phyloP scores from a whole-genome alignment of 2,888 invertebrate genomes.

The Ectobius pallidus region DNA sequence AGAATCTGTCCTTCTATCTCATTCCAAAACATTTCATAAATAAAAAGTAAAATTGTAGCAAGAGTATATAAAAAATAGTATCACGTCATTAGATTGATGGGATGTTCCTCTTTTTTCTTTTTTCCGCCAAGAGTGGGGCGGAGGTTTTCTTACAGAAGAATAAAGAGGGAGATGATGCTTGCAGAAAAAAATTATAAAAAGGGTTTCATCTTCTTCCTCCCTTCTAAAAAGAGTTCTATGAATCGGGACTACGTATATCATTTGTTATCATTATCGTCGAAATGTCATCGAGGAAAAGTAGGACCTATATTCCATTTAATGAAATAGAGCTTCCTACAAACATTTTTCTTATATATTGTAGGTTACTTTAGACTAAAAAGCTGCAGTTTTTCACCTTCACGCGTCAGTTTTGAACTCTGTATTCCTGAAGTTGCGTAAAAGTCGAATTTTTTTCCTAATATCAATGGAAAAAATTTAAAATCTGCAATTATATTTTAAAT shows the following conservation, averaged over 20 bases:
- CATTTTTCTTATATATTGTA: too few species aligned
- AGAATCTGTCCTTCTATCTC: background rate
- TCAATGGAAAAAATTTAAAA: too few species aligned
- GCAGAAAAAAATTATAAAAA: background rate
- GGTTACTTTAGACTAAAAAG: too few species aligned
- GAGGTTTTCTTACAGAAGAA: background rate
- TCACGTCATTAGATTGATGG: constrained; percentile 36
- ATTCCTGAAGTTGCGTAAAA: too few species aligned
- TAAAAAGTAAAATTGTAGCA: background rate
- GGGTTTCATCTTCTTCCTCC: background rate
- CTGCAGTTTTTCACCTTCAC: too few species aligned
- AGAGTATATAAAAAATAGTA: constrained; percentile 14
- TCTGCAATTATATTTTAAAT: too few species aligned
- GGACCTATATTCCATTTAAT: background rate
- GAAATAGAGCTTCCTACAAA: too few species aligned
- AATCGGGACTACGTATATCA: constrained; percentile 15
- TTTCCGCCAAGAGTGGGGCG: background rate
- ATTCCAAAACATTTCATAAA: background rate
- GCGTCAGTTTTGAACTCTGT: too few species aligned
- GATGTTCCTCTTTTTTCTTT: constrained; percentile 16
- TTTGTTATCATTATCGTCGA: constrained; percentile 25
- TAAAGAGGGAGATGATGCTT: background rate
- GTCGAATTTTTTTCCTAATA: too few species aligned
- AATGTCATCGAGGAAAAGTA: constrained; percentile 17
- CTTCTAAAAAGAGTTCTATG: constrained; percentile 16